Conservation (phyloP, 2,797 vertebrate species). For the Echiichthys vipera region DNA sequence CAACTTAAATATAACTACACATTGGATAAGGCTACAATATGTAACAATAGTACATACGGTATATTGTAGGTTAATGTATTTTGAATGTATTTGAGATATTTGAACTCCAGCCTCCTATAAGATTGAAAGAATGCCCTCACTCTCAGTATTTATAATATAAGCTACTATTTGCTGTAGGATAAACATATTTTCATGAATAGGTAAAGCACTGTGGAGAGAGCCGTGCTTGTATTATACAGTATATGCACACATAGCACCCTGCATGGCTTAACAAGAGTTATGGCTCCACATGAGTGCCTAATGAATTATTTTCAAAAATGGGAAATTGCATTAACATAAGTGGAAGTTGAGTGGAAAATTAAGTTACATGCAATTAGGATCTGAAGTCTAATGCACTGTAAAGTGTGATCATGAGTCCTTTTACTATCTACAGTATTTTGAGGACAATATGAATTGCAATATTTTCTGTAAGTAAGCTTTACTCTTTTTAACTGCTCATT, state of each 20-base stretch:
- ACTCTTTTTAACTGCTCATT: not conserved
- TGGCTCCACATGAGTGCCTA: not conserved
- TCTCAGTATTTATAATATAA: not conserved
- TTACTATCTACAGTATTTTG: not conserved
- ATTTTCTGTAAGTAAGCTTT: not conserved
- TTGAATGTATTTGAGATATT: too few species aligned
- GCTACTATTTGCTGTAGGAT: not conserved
- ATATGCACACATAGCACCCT: not conserved
- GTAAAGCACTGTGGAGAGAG: not conserved
- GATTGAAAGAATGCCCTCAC: not conserved
- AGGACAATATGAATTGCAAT: not conserved
- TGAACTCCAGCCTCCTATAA: not conserved
- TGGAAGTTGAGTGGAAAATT: not conserved
- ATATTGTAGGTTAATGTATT: not conserved
- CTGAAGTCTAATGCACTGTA: not conserved
- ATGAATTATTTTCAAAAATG: not conserved
- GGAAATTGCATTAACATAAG: not conserved
- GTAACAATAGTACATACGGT: not conserved
- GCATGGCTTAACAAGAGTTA: too few species aligned
- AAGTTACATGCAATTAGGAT: not conserved
- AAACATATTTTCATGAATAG: not conserved
- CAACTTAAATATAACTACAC: not conserved
- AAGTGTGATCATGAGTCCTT: not conserved
- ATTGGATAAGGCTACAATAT: not conserved
- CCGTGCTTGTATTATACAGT: not conserved